Conservation (phyloP, 2,113 vertebrate species). For the Saguinus imperator region DNA sequence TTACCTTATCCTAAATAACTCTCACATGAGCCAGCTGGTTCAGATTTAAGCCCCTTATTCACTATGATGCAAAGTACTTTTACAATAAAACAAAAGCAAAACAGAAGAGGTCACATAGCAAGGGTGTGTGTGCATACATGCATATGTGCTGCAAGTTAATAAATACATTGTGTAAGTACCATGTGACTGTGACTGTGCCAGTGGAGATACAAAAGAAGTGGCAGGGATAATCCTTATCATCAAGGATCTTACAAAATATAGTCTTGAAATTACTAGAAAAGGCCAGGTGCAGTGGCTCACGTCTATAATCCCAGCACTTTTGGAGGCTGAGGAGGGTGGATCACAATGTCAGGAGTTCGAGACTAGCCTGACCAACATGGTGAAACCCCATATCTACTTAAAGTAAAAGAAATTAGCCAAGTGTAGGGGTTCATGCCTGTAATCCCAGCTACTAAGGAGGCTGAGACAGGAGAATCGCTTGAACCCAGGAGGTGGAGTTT, state of each 20-base stretch:
- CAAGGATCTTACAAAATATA: not conserved
- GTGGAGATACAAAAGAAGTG: not conserved
- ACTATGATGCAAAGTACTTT: not conserved
- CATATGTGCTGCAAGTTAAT: not conserved
- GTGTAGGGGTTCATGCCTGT: too few relatives aligned
- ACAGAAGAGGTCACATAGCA: not conserved
- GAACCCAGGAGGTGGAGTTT: too few relatives aligned
- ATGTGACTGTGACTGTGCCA: not conserved
- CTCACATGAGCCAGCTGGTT: not conserved
- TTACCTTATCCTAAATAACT: constrained; percentile 6
- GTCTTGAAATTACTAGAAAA: constrained; percentile 16
- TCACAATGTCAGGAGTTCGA: too few relatives aligned
- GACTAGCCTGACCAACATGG: too few relatives aligned
- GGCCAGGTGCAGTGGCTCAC: too few relatives aligned
- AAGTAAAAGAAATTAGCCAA: too few relatives aligned
- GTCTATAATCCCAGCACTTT: too few relatives aligned
- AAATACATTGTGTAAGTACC: not conserved
- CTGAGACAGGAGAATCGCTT: too few relatives aligned
- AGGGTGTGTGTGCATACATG: not conserved
- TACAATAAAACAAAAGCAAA: not conserved
- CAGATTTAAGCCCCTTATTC: not conserved
- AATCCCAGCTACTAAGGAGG: too few relatives aligned
- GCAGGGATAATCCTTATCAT: not conserved
- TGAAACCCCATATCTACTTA: too few relatives aligned
- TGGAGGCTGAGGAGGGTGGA: too few relatives aligned